Percentiles rank a stretch among this genome's conserved stretches.
Conservation (phyloP, 2,888 invertebrate genomes). For the Brenthis daphne region DNA sequence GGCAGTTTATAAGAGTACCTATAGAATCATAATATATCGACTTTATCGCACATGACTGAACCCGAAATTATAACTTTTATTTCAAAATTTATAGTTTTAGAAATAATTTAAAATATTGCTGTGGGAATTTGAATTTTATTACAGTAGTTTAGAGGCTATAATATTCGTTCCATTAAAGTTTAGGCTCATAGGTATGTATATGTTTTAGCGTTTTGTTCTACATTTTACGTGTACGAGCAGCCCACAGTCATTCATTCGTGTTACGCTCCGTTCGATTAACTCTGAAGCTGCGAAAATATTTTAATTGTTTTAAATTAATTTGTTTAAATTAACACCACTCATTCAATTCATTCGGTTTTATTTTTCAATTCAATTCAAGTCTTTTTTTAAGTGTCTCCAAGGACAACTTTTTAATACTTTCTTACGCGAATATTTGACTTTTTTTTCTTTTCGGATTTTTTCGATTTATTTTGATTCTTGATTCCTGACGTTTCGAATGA, state of each 20-base stretch:
- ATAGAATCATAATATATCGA: slow-evolving; percentile 41
- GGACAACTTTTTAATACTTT: no score
- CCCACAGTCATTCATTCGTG: slow-evolving; percentile 60
- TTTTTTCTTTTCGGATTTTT: no score
- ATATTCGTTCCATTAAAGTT: not conserved
- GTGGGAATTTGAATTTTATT: slow-evolving; percentile 27
- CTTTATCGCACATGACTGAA: slow-evolving; percentile 45
- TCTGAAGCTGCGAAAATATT: slow-evolving; percentile 49
- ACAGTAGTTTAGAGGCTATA: slow-evolving; percentile 19
- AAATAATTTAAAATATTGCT: slow-evolving; percentile 43
- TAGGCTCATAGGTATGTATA: slow-evolving; percentile 15
- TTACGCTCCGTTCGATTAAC: slow-evolving; percentile 57
- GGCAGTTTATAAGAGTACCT: slow-evolving; percentile 31
- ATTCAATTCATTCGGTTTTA: no score
- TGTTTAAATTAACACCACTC: not conserved
- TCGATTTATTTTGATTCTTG: no score
- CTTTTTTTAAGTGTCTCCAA: no score
- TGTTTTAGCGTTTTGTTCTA: slow-evolving; percentile 50
- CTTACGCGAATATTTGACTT: no score
- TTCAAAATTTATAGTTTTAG: slow-evolving; percentile 62
- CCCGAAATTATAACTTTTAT: slow-evolving; percentile 63
- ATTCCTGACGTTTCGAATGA: no score
- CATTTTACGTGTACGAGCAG: slow-evolving; percentile 54
- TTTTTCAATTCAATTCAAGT: no score
- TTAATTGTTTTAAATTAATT: slow-evolving; percentile 21